A percentile compares a stretch with the other conserved stretches of the same genome.
Conservation (phyloP, 2,888 invertebrate species). For the Drosophila putrida region DNA sequence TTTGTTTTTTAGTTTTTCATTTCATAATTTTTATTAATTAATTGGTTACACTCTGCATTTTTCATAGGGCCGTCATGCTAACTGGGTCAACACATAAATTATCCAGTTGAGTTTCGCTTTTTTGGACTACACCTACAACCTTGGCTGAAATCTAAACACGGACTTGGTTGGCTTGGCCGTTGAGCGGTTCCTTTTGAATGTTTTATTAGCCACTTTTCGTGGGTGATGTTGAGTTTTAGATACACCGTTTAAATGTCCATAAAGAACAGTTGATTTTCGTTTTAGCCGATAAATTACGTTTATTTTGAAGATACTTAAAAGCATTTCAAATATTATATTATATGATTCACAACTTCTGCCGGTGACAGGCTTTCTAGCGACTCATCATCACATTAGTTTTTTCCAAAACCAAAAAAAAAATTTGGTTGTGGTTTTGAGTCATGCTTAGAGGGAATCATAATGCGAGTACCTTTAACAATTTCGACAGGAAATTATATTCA, state of each 20-base stretch:
- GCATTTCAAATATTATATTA: conserved; percentile 1
- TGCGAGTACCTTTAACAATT: background rate
- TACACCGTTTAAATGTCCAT: conserved; percentile 13
- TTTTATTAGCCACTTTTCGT: conserved; percentile 38
- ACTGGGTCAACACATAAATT: conserved; percentile 62
- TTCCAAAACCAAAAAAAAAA: background rate
- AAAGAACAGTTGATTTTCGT: conserved; percentile 8
- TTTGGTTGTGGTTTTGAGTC: conserved; percentile 11
- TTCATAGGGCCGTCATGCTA: conserved; percentile 18
- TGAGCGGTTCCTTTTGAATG: conserved; percentile 18
- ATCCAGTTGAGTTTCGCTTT: conserved; percentile 35
- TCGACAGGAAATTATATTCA: conserved; percentile 2
- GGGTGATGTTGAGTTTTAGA: conserved; percentile 2
- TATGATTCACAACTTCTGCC: conserved; percentile 34
- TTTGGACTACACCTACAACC: conserved; percentile 42
- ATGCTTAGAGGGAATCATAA: conserved; percentile 2
- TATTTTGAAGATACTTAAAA: conserved; percentile 5
- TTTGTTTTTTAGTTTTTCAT: conserved; percentile 24
- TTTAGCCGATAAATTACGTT: background rate
- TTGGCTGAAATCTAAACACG: conserved; percentile 10
- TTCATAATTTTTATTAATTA: conserved; percentile 74
- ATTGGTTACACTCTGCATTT: conserved; percentile 55
- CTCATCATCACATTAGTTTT: conserved; percentile 5
- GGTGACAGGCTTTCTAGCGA: conserved; percentile 10
- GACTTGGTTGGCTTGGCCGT: background rate